These are phyloP conservation scores for Agrypnus murinus DNA, from an alignment of 2,888 invertebrate species.

Conservation along the genomic window DNA sequence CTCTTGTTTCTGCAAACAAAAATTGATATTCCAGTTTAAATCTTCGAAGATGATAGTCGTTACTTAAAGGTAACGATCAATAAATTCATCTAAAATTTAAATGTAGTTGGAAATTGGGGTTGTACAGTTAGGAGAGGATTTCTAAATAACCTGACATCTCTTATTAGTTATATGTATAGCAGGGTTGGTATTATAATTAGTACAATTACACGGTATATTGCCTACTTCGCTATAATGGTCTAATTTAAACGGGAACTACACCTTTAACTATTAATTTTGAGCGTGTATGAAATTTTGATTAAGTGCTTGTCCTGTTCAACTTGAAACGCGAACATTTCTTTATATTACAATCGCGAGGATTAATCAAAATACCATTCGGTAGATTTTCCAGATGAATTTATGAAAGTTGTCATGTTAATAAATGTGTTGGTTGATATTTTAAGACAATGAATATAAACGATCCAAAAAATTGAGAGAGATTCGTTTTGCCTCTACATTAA, in stretches of 20 bases:
- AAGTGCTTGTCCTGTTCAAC: neutral
- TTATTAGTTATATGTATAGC: conserved; percentile 8
- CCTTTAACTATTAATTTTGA: conserved; percentile 19
- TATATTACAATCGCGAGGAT: neutral
- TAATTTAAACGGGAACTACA: conserved; percentile 20
- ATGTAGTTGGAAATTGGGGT: conserved; percentile 4
- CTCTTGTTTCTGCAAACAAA: too few relatives aligned
- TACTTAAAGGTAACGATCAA: neutral
- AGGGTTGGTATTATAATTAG: conserved; percentile 24
- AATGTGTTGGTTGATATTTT: conserved; percentile 1
- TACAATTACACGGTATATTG: conserved; percentile 26
- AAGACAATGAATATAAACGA: neutral
- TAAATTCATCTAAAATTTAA: conserved; percentile 6
- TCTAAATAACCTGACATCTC: conserved; percentile 23
- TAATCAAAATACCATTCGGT: neutral
- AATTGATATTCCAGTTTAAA: too few relatives aligned
- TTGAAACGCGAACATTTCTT: neutral
- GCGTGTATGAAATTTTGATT: conserved; percentile 27
- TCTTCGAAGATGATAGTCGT: neutral
- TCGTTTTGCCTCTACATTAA: too few relatives aligned
- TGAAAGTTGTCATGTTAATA: conserved; percentile 2
- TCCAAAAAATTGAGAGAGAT: too few relatives aligned
- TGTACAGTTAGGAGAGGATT: neutral
- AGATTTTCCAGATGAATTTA: neutral
- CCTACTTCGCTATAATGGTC: conserved; percentile 24